Base-by-base conservation (phyloP, 2,113 vertebrate species). In the Ginglymostoma cirratum region DNA sequence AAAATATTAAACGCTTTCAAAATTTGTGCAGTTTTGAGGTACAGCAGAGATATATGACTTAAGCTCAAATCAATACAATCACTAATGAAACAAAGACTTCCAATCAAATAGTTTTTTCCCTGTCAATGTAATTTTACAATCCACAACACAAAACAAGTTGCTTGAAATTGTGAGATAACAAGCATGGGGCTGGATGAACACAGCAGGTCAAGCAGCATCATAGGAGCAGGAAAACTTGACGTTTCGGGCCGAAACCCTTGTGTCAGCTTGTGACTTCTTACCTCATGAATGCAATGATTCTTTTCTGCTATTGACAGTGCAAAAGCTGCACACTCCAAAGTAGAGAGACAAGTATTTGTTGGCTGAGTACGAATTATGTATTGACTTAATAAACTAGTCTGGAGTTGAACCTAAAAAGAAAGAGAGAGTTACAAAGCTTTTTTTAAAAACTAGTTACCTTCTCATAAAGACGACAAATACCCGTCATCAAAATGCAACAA, bases 331-430 rank as follows among this genome's bases (percentile, higher is more conserved):
- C 99, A 99, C 96, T 99, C 99, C 97, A 99, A 97, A 14, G 99
- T 99, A 96, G 99, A 99, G 96, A 99, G 97, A 96, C 99, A 99
- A 96, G 98, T 98, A 97, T 99, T 99, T 96, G 98, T 99, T 94
- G 99, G 99, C 55, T 99, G 99, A 1, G 98, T 99, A 94, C 99
- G 98, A 97, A 99, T 99, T 96, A 99, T 98, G 12, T 99, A 99
- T 86, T 99, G 98, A 97, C 99, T 99, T 96, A 98, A 99, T 96
- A 98, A 96, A 96, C 96, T 98, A 96, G 98, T 97, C 96, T 98
- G 98, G 95, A 99, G 97, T 97, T 99, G 98, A 90, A 99, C 99
- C 99, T 99, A 97, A 96, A 97, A 97, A 96, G 96, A 2, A 48
- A 0, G 96, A 96, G 21, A 94, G 86, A 80, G 69, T 10, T 93